Conservation (phyloP, 2,888 invertebrate species). For the Meiosimyza platycephala region DNA sequence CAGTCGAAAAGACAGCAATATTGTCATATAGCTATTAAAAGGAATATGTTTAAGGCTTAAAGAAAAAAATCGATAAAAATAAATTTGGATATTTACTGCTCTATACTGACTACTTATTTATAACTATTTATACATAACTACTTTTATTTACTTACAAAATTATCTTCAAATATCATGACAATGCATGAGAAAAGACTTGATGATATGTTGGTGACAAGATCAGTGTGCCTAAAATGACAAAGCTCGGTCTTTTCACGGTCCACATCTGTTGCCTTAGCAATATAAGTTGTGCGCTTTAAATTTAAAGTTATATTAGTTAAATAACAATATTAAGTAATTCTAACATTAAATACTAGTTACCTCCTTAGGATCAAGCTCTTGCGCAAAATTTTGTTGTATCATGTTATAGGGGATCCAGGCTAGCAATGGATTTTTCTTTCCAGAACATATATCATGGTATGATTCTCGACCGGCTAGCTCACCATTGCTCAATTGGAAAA, state of each 20-base stretch:
- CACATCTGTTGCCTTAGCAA: constrained; percentile 60
- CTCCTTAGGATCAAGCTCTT: constrained; percentile 59
- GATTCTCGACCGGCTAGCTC: constrained; percentile 54
- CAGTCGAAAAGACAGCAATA: too few relatives aligned
- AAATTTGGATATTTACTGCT: background rate
- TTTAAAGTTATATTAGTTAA: background rate
- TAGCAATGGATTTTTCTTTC: constrained; percentile 49
- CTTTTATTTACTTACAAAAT: constrained; percentile 55
- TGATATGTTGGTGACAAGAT: constrained; percentile 54
- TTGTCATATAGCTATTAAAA: too few relatives aligned
- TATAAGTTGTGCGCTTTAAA: constrained; percentile 55
- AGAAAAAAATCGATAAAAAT: background rate
- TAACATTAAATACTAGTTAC: constrained; percentile 38
- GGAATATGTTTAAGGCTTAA: too few relatives aligned
- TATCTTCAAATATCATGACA: constrained; percentile 63
- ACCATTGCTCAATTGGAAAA: constrained; percentile 58
- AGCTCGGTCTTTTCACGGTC: constrained; percentile 59
- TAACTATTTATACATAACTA: background rate
- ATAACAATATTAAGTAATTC: background rate
- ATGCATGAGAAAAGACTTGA: constrained; percentile 57
- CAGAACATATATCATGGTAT: constrained; percentile 54
- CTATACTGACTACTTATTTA: background rate
- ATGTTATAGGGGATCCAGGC: constrained; percentile 59
- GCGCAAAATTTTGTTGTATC: constrained; percentile 53
- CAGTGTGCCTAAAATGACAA: constrained; percentile 60